Conservation (phyloP, 1,140 invertebrate species). For the Physella acuta region DNA sequence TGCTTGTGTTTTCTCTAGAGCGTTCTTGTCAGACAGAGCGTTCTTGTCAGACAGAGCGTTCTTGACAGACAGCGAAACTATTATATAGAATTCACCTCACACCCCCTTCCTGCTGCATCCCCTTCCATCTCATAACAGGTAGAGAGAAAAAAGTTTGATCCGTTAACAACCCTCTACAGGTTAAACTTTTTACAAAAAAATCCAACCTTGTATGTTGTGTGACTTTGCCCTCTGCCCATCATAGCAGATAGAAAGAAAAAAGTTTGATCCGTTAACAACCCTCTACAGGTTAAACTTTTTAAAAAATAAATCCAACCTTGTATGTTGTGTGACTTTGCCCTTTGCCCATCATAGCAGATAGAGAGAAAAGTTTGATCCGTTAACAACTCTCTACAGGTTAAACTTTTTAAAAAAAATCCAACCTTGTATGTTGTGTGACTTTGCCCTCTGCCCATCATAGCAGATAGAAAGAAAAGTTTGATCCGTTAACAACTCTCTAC, state of each 20-base stretch:
- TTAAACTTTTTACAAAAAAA: background rate
- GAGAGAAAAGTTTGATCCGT: too few species aligned
- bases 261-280: background rate
- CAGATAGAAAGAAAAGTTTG: too few species aligned
- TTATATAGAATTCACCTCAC: too few species aligned
- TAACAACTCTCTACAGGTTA: background rate
- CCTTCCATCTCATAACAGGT: too few species aligned
- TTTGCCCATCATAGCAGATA: too few species aligned
- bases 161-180: background rate
- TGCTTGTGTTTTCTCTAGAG: too few species aligned
- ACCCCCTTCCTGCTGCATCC: too few species aligned
- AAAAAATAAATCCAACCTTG: background rate
- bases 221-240: slow-evolving; percentile 3
- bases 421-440: background rate
- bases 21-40: too few species aligned
- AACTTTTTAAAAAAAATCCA: background rate
- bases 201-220: background rate
- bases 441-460: slow-evolving; percentile 12
- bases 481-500: background rate
- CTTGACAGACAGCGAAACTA: too few species aligned
- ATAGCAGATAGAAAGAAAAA: too few species aligned
- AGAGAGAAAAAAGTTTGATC: too few species aligned
- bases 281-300: background rate
- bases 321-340: background rate
- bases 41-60: too few species aligned